A percentile compares a stretch with the other conserved stretches of the same genome.
phyloP scores from a whole-genome alignment of 2,113 vertebrate genomes.

The Etia nguti region DNA sequence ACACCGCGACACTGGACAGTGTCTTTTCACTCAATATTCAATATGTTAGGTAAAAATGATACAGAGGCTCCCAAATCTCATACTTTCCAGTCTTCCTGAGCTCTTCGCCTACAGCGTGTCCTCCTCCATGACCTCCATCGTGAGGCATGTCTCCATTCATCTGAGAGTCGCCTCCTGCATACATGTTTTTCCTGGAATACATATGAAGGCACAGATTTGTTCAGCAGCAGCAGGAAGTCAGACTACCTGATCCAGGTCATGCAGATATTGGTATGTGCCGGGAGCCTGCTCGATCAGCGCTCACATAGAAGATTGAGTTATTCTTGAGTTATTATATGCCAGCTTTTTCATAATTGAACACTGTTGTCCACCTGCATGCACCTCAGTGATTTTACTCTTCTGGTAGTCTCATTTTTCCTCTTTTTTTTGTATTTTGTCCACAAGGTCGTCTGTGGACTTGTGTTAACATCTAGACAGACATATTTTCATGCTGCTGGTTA shows the following conservation, averaged over 20 bases:
- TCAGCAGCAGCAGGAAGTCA: not conserved
- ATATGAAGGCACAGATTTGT: not conserved
- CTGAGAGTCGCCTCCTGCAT: slow-evolving; percentile 86
- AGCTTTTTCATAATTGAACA: slow-evolving; percentile 19
- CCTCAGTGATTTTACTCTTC: not conserved
- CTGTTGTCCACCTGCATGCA: not conserved
- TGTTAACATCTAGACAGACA: not conserved
- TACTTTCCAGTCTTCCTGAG: slow-evolving; percentile 88
- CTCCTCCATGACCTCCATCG: slow-evolving; percentile 81
- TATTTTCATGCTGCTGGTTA: not conserved
- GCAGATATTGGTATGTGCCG: not conserved
- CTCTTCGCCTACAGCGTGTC: slow-evolving; percentile 84
- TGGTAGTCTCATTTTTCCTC: not conserved
- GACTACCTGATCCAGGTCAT: not conserved
- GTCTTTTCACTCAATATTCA: not conserved
- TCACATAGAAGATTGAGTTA: not conserved
- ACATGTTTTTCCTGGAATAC: slow-evolving; percentile 89
- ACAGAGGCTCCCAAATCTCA: not conserved
- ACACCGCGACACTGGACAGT: not conserved
- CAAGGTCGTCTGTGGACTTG: fast-evolving
- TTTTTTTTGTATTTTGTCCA: not conserved
- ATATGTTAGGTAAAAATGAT: not conserved
- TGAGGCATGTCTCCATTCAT: slow-evolving; percentile 94
- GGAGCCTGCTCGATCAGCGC: not conserved
- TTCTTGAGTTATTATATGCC: not conserved